Conservation (phyloP, 2,113 vertebrate genomes). For the cattle (Bos taurus) region ARS-UCD2.0 NC_037347.1:61150501-61151000, state of each 20-base stretch:
- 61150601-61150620: constrained; percentile 17
- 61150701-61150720: not conserved
- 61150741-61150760: not conserved
- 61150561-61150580: constrained; percentile 50
- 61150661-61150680: constrained; percentile 41
- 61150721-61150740: not conserved
- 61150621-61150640: not conserved
- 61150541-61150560: constrained; percentile 49
- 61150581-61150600: constrained; percentile 8
- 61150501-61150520: not conserved
- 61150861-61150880: not conserved
- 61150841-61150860: not conserved
- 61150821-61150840: not conserved
- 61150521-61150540: not conserved
- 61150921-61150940: not conserved
- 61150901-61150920: not conserved
- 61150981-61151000: not conserved
- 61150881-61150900: not conserved
- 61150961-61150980: not conserved
- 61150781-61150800: not conserved
- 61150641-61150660: not conserved
- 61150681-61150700: constrained; percentile 12
- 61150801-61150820: not conserved
- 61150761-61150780: not conserved
- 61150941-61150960: not conserved